Conservation (phyloP, 2,113 vertebrate genomes). For the Microcebus tavaratra region DNA sequence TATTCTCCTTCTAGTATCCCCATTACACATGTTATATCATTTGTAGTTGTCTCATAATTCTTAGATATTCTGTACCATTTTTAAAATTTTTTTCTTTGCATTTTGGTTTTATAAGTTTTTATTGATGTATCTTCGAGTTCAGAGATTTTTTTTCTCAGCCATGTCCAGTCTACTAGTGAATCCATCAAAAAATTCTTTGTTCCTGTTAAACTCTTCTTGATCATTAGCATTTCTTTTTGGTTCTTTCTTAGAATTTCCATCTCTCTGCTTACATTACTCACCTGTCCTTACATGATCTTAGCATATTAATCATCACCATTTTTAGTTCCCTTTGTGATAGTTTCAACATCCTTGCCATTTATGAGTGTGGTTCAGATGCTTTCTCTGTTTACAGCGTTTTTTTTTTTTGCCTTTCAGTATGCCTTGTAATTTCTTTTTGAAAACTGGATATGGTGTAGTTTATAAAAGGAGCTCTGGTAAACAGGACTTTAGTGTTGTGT, state of each 20-base stretch:
- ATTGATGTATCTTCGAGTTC: not conserved
- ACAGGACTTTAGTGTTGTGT: not conserved
- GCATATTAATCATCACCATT: too few relatives aligned
- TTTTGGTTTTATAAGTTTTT: not conserved
- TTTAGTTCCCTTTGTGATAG: not conserved
- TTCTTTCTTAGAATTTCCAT: not conserved
- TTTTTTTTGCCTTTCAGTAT: not conserved
- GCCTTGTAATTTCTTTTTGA: not conserved
- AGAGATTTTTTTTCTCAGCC: not conserved
- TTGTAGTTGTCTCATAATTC: not conserved
- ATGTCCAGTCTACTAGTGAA: not conserved
- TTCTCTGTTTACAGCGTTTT: not conserved
- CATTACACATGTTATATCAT: not conserved
- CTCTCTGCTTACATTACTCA: not conserved
- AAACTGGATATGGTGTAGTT: not conserved
- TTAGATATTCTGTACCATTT: not conserved
- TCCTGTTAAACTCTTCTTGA: not conserved
- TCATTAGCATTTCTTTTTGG: not conserved
- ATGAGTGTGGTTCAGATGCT: not conserved
- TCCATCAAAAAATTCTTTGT: not conserved
- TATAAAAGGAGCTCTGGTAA: not conserved
- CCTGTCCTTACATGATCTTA: not conserved
- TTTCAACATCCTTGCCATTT: not conserved
- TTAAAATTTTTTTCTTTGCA: not conserved
- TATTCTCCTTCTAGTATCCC: too few relatives aligned